Evolutionary conservation across 2,113 vertebrate genomes (phyloP).

Genomic region (Recurvirostra avosetta): DNA sequence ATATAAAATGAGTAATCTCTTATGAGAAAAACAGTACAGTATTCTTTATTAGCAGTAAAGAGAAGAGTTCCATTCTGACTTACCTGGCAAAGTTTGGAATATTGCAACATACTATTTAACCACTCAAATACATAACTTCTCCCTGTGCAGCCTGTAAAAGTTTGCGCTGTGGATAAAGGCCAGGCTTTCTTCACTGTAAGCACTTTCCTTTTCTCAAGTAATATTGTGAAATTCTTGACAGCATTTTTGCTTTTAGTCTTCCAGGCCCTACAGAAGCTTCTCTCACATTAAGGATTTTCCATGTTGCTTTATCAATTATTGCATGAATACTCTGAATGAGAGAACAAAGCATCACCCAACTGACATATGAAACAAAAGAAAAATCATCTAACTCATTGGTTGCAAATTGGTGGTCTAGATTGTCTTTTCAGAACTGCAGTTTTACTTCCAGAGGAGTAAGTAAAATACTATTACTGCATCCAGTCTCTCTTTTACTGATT

Average conservation of each 20-base stretch:
- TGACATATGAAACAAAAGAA: background rate
- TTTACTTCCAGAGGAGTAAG: background rate
- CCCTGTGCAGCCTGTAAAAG: conserved; percentile 3
- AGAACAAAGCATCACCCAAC: background rate
- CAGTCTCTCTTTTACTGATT: background rate
- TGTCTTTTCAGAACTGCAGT: background rate
- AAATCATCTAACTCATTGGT: background rate
- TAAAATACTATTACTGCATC: background rate
- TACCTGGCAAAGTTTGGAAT: conserved; percentile 19
- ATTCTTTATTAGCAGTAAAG: conserved; percentile 1
- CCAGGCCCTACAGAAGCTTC: background rate
- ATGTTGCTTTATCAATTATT: background rate
- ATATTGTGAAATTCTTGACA: background rate
- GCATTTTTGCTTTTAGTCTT: background rate
- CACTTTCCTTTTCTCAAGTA: background rate
- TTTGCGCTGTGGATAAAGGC: conserved; percentile 9
- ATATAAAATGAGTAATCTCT: background rate
- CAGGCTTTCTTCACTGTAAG: background rate
- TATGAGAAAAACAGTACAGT: background rate
- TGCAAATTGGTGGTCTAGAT: background rate
- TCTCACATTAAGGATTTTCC: background rate
- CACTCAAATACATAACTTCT: background rate
- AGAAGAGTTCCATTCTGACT: background rate
- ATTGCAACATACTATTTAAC: background rate
- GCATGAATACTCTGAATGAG: background rate